Percentiles rank a stretch among this genome's conserved stretches.
These are phyloP conservation scores for Idaea straminata DNA, from an alignment of 2,888 invertebrate species.

Conservation along the genomic window DNA sequence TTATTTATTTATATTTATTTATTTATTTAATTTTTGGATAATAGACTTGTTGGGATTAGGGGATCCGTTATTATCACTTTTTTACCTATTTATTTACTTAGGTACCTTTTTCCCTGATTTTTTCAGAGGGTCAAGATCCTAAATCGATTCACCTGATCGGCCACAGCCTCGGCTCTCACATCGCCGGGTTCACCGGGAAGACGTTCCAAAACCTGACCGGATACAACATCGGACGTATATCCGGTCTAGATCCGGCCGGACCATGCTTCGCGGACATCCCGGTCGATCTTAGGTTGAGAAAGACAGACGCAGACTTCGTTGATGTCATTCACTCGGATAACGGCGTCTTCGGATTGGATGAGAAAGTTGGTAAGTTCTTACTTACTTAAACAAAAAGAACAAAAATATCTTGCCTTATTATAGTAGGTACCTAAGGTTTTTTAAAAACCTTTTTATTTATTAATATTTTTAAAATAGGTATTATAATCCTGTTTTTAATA, in stretches of 20 bases:
- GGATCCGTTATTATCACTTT: not conserved
- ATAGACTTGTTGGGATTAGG: no score
- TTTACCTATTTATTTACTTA: not conserved
- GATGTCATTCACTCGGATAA: slow-evolving; percentile 62
- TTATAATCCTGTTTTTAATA: no score
- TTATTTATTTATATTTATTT: no score
- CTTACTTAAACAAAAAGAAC: not conserved
- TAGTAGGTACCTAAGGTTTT: no score
- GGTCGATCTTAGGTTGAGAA: slow-evolving; percentile 39
- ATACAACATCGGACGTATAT: slow-evolving; percentile 48
- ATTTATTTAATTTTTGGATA: no score
- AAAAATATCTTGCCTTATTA: not conserved
- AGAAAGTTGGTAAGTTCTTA: slow-evolving; percentile 52
- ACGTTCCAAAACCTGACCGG: slow-evolving; percentile 49
- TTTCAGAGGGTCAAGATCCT: slow-evolving; percentile 53
- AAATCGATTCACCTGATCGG: slow-evolving; percentile 61
- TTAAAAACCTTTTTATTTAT: no score
- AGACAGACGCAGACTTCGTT: slow-evolving; percentile 56
- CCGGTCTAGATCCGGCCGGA: slow-evolving; percentile 68
- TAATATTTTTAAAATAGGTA: no score
- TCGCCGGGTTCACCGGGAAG: slow-evolving; percentile 62
- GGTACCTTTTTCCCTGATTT: not conserved
- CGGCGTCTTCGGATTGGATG: slow-evolving; percentile 57
- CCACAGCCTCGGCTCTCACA: slow-evolving; percentile 69
- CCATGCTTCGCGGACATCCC: slow-evolving; percentile 64